Evolutionary conservation across 1,140 invertebrate genomes (phyloP), one percentile per base, ranked within the genome.

Genomic region (Bombus terrestris): DNA sequence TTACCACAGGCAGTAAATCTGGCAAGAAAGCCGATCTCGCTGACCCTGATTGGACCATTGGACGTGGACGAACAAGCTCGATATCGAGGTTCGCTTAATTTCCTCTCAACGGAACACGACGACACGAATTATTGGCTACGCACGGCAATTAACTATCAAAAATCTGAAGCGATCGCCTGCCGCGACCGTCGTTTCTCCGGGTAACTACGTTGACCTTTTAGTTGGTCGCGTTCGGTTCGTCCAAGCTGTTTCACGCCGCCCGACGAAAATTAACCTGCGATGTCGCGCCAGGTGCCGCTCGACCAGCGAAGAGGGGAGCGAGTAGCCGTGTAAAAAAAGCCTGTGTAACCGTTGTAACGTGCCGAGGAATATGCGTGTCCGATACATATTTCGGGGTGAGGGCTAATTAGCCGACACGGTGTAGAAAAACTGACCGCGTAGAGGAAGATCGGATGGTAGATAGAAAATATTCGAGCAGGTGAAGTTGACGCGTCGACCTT

Each of bases 11-110:
- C 69, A 75, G 89, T 90, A 90, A 90, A 90, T 90, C 88, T 86
- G 47, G 57, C 88, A 83, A 85, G 86, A 88, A 83, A 88, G 89
- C 66, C 74, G 89, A 90, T 90, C 89, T 88, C 89, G 89, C 89
- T 89, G 89, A 90, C 86, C 88, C 88, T 90, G 89, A 90, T 89
- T 86, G 88, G 83, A 78, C 71, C 66, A 2, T 53, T 9, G 32
- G 59, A 86, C 66, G 71, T 57, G 80, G 85, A 84, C 72, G 62
- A 69, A 79, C 37, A 53, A 53, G 62, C 43, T n/a, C 59, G 76
- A 57, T 62, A 64, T 62, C 39, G 86, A 71, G 64, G 62, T 66
- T 90, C 81, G 76, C n/a, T 69, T 59, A 90, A 87, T 87, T 89
- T 74, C 78, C 77, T 74, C 81, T 22, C 37, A 72, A 35, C 77